phyloP scores from a whole-genome alignment of 1,140 invertebrate genomes.

The Adoxophyes honmai region DNA sequence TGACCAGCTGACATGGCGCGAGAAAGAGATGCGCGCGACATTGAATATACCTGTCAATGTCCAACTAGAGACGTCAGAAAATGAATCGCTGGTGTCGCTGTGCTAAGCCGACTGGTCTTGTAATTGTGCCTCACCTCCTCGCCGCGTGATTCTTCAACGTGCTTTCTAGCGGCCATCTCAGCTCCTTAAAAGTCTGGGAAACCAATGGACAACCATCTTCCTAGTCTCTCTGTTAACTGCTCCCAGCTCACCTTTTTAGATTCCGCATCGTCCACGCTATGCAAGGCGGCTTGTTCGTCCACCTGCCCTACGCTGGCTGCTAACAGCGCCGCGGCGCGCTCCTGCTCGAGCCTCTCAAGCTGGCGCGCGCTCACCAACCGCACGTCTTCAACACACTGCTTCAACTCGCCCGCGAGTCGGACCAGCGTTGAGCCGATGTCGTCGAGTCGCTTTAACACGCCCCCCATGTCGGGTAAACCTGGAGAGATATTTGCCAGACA shows the following conservation, averaged over 20 bases:
- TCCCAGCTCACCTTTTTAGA: slow-evolving; percentile 40
- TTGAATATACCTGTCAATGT: too few species aligned
- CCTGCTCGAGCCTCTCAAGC: slow-evolving; percentile 81
- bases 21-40: too few species aligned
- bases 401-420: slow-evolving; percentile 83
- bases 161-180: too few species aligned
- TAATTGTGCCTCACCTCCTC: too few species aligned
- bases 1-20: too few species aligned
- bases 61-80: too few species aligned
- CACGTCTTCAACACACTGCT: slow-evolving; percentile 82
- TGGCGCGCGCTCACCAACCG: slow-evolving; percentile 79
- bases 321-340: slow-evolving; percentile 82
- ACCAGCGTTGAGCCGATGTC: slow-evolving; percentile 82
- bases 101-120: too few species aligned
- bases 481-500: too few species aligned
- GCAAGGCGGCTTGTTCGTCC: slow-evolving; percentile 44
- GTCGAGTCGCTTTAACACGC: slow-evolving; percentile 83
- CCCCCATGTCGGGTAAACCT: slow-evolving; percentile 73
- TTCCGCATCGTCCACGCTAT: slow-evolving; percentile 29
- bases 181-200: too few species aligned
- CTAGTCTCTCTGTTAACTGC: background rate
- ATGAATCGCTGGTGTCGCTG: background rate
- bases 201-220: too few species aligned
- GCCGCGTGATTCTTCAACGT: too few species aligned
- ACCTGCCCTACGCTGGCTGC: slow-evolving; percentile 82